phyloP scores from a whole-genome alignment of 2,797 vertebrate species.

The Falco cherrug region DNA sequence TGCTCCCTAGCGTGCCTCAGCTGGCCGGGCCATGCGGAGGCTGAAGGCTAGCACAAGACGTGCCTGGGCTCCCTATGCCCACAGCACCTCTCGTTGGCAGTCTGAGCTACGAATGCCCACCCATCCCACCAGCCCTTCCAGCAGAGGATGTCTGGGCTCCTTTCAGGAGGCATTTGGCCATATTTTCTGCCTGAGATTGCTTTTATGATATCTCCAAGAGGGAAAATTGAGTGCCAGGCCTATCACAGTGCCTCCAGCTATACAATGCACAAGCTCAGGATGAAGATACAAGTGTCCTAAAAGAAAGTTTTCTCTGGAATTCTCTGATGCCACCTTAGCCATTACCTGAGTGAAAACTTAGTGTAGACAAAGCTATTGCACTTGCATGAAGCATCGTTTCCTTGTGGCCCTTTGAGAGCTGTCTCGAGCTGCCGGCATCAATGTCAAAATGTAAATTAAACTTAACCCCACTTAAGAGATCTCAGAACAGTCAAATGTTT shows the following conservation, averaged over 20 bases:
- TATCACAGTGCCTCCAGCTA: neutral
- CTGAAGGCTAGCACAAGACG: neutral
- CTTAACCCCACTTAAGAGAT: neutral
- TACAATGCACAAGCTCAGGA: neutral
- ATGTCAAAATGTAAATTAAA: neutral
- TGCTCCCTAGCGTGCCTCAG: neutral
- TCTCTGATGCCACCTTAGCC: neutral
- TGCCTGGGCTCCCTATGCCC: neutral
- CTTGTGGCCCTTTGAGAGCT: neutral
- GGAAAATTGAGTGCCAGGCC: neutral
- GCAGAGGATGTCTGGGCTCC: neutral
- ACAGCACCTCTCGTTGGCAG: neutral
- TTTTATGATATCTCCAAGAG: neutral
- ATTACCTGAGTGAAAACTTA: neutral
- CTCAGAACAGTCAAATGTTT: neutral
- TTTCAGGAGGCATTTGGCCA: neutral
- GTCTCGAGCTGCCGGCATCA: neutral
- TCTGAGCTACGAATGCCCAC: neutral
- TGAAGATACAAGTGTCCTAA: neutral
- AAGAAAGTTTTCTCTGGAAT: neutral
- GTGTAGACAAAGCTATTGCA: neutral
- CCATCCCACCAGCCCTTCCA: neutral
- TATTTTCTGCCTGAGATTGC: neutral
- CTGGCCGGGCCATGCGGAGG: rapidly evolving
- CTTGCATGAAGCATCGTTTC: neutral